Evolutionary conservation across 2,113 vertebrate genomes (phyloP).

Genomic region (Dendrocopos noguchii): DNA sequence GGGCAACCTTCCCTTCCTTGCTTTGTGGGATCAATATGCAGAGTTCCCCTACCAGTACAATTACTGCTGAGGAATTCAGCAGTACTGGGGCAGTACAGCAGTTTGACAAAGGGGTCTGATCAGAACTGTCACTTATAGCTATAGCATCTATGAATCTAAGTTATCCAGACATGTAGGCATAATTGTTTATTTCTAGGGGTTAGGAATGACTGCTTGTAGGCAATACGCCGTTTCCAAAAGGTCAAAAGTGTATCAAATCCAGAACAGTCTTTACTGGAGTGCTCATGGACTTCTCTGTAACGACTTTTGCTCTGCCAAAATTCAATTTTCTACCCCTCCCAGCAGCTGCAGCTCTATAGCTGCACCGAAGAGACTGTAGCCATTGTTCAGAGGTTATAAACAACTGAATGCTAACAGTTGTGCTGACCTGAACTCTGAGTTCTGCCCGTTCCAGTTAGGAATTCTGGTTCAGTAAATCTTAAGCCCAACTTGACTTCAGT

Average conservation of each 20-base stretch:
- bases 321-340: constrained; percentile 21
- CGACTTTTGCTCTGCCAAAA: constrained; percentile 9
- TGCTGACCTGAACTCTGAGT: background rate
- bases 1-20: background rate
- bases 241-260: constrained; percentile 3
- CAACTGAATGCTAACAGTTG: background rate
- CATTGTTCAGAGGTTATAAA: background rate
- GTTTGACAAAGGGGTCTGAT: background rate
- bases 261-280: background rate
- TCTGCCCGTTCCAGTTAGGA: background rate
- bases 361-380: background rate
- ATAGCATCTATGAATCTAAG: background rate
- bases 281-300: background rate
- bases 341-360: constrained; percentile 33
- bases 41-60: background rate
- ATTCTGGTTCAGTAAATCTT: background rate
- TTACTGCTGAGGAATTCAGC: background rate
- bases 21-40: background rate
- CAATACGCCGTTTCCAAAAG: background rate
- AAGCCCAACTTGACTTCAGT: background rate
- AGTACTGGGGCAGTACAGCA: background rate
- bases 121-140: background rate
- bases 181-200: background rate
- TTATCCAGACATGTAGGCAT: background rate
- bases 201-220: background rate